These are phyloP conservation scores for Sylvilagus bachmani DNA, from an alignment of 2,113 vertebrate species.

Conservation along the genomic window DNA sequence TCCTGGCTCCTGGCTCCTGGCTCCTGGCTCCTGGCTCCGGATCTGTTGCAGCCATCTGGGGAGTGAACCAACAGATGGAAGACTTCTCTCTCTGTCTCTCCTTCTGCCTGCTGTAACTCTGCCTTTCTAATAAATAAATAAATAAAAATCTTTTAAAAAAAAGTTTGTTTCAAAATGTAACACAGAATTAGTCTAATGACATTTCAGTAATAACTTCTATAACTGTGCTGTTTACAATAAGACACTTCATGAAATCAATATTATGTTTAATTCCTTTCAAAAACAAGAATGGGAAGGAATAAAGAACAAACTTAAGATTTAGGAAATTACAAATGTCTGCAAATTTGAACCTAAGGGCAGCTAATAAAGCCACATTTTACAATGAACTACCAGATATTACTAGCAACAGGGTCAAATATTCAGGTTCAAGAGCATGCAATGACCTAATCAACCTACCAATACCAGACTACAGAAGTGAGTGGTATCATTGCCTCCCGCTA, in stretches of 20 bases:
- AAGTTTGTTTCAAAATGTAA: neutral
- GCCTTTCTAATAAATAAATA: too few species aligned
- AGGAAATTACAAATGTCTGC: neutral
- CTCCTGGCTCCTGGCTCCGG: too few species aligned
- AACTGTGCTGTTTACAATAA: neutral
- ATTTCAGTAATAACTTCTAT: neutral
- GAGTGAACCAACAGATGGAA: too few species aligned
- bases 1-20: too few species aligned
- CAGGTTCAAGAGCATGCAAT: neutral
- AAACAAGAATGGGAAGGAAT: neutral
- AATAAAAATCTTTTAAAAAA: neutral
- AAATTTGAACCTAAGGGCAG: neutral
- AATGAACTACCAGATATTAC: neutral
- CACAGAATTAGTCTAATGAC: neutral
- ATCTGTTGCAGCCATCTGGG: too few species aligned
- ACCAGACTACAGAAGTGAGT: neutral
- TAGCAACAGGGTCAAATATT: neutral
- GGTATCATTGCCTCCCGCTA: neutral
- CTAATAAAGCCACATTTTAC: conserved; percentile 16
- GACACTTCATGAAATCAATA: conserved; percentile 14
- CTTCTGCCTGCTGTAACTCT: too few species aligned
- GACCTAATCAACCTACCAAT: neutral
- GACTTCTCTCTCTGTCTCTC: too few species aligned
- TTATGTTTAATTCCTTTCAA: conserved; percentile 36
- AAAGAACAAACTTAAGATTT: conserved; percentile 4